Evolutionary conservation across 2,888 invertebrate species (phyloP).

Genomic region (Lamellibrachia satsuma): DNA sequence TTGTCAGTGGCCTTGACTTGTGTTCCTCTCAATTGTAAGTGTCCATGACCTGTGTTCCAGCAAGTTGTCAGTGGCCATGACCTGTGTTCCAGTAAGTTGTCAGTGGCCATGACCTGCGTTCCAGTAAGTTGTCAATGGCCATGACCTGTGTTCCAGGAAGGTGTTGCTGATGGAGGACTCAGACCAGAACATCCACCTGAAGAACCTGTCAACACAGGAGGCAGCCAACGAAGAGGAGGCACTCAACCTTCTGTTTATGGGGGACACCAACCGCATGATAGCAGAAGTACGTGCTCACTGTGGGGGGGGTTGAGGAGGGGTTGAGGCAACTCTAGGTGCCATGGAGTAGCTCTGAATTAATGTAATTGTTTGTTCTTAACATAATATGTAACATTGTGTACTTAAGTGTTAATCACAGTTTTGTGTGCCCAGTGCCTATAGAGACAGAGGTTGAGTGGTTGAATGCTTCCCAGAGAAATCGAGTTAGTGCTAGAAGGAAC

Average conservation of each 20-base stretch:
- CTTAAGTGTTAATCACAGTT: no score
- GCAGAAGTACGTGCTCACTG: slow-evolving; percentile 58
- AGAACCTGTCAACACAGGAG: slow-evolving; percentile 63
- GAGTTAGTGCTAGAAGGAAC: no score
- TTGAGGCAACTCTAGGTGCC: no score
- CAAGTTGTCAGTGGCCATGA: background rate
- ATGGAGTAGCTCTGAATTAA: no score
- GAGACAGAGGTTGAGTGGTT: no score
- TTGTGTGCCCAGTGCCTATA: no score
- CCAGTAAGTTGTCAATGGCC: background rate
- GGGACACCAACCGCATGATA: slow-evolving; percentile 67
- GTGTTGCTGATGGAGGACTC: slow-evolving; percentile 64
- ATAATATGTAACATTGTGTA: no score
- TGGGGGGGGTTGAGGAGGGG: background rate
- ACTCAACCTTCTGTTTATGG: slow-evolving; percentile 64
- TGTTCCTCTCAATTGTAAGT: background rate
- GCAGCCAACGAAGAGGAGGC: slow-evolving; percentile 65
- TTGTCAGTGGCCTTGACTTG: background rate
- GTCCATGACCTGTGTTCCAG: no score
- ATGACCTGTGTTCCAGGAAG: slow-evolving; percentile 50
- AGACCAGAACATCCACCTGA: slow-evolving; percentile 65
- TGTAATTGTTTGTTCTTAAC: no score
- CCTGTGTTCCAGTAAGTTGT: background rate
- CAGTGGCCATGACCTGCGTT: no score
- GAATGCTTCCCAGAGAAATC: no score